Base-by-base conservation (phyloP, 2,888 invertebrate species). In the Cheilosia vulpina region DNA sequence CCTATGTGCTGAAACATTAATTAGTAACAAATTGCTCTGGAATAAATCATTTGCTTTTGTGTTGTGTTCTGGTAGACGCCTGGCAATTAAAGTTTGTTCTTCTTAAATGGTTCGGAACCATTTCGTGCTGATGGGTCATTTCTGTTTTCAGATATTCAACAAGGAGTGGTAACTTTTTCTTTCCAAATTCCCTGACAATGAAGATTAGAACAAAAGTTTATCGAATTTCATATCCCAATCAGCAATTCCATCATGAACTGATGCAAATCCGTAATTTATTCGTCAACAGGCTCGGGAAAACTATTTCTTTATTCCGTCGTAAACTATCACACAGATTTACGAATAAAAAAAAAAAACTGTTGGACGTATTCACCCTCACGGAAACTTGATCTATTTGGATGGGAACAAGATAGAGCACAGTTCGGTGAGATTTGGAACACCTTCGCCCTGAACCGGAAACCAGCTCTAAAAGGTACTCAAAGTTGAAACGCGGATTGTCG, bases 231-330 rank as follows among this genome's bases (percentile, higher is more conserved):
- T 38, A 13, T 13, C 38, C 38, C 38, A 38, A 50, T 47, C 57
- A n/a, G 34, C 50, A 7, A 15, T 31, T 24, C 1, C n/a, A 11
- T 47, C 60, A 24, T 24, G 45, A 55, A 17, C 24, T n/a, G 9
- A 13, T 17, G 27, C 57, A 52, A 52, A 55, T 34, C 34, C 52
- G n/a, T 38, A 65, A 55, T 77, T 72, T 77, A 82, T 82, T 82
- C 82, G 43, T 68, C 72, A 47, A 50, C 82, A 82, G 76, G 82
- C 65, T 58, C 19, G 50, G n/a, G 19, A 57, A 55, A 57, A 57
- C 41, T 57, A 75, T 65, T 81, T 50, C 76, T 82, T 77, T 68
- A 82, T 82, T 77, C 72, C 62, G 68, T 76, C 71, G 60, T 82
- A 77, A 82, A 77, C 72, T 52, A 47, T 63, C 19, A 17, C 13